phyloP scores from a whole-genome alignment of 2,113 vertebrate genomes.

The Tragelaphus buxtoni region DNA sequence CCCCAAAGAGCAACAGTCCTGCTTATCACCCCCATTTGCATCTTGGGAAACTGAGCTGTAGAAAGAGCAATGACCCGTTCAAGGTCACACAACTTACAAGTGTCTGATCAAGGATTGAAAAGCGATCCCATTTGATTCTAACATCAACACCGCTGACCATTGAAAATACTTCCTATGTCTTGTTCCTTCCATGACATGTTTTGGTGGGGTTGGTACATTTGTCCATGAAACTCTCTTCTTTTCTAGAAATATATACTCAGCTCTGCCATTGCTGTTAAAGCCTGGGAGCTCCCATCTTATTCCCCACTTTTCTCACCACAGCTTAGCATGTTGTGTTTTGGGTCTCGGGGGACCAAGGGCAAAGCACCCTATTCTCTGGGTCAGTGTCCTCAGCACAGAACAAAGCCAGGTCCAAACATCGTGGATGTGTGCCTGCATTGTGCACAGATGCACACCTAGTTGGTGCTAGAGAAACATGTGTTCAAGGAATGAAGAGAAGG shows the following conservation, averaged over 20 bases:
- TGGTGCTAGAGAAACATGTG: no score
- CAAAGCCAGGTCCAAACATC: background rate
- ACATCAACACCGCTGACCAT: fast-evolving
- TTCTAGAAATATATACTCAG: background rate
- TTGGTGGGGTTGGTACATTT: background rate
- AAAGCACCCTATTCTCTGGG: background rate
- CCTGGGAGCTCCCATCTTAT: fast-evolving
- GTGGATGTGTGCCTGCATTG: fast-evolving
- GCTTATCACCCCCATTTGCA: background rate
- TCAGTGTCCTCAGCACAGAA: background rate
- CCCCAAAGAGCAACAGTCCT: background rate
- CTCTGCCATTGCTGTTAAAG: background rate
- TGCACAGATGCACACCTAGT: background rate
- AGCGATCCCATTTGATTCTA: no score
- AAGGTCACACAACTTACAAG: background rate
- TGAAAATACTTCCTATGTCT: background rate
- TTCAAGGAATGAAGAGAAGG: background rate
- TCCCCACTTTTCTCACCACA: fast-evolving
- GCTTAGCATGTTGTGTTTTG: background rate
- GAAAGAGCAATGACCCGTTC: background rate
- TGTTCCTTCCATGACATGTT: fast-evolving
- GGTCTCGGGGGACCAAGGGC: background rate
- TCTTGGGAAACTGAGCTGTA: background rate
- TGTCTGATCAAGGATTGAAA: background rate
- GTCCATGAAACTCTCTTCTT: background rate